These are phyloP conservation scores for Lingula anatina DNA, from an alignment of 2,888 invertebrate species.

Conservation along the genomic window DNA sequence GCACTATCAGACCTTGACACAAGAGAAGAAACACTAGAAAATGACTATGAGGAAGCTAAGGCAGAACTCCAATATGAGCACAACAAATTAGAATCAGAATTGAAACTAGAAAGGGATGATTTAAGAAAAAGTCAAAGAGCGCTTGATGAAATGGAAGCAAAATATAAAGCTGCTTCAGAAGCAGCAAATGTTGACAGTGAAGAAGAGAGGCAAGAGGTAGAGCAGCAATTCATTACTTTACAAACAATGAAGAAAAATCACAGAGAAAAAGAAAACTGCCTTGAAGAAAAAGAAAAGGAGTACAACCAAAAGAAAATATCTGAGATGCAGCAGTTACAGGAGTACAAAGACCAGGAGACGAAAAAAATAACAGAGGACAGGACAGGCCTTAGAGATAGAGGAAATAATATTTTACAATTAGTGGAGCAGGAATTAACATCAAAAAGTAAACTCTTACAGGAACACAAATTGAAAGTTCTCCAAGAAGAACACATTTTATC, in stretches of 20 bases:
- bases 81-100: neutral
- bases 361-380: conserved; percentile 3
- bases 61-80: neutral
- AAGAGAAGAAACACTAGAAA: neutral
- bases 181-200: neutral
- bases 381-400: neutral
- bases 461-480: neutral
- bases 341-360: conserved; percentile 20
- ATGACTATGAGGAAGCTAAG: neutral
- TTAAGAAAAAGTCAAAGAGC: neutral
- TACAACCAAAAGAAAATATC: neutral
- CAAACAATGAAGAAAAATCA: neutral
- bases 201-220: conserved; percentile 19
- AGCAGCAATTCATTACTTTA: conserved; percentile 10
- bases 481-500: neutral
- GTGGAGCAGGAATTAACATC: no score
- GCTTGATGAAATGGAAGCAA: neutral
- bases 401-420: no score
- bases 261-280: neutral
- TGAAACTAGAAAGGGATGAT: neutral
- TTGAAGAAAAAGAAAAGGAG: neutral
- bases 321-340: conserved; percentile 26
- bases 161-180: neutral
- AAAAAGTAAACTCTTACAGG: no score
- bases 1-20: neutral